Evolutionary conservation across 2,888 invertebrate species (phyloP).

Genomic region (Exocentrus adspersus): DNA sequence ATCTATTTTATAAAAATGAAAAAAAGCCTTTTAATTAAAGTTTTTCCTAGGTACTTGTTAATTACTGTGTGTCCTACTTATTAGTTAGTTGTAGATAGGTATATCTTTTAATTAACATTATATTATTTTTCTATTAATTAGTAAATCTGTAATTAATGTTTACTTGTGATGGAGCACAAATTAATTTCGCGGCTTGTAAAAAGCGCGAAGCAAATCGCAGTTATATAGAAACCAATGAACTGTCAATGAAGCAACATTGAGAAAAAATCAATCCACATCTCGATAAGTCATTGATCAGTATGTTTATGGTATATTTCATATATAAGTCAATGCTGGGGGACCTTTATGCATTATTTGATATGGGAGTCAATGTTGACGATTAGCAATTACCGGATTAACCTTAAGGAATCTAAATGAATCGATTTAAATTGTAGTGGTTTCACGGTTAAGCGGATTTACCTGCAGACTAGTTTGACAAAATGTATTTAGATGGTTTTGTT

Average conservation of each 20-base stretch:
- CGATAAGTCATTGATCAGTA: constrained; percentile 17
- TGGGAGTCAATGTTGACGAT: constrained; percentile 48
- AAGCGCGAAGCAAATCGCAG: neutral
- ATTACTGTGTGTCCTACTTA: too few relatives aligned
- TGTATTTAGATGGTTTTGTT: too few relatives aligned
- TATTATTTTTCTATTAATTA: neutral
- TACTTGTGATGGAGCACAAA: neutral
- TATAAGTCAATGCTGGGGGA: constrained; percentile 45
- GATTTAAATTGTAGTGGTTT: constrained; percentile 13
- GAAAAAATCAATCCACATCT: neutral
- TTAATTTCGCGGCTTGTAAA: neutral
- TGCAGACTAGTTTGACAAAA: constrained; percentile 6
- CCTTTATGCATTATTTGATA: constrained; percentile 46
- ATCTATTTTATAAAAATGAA: too few relatives aligned
- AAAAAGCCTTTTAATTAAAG: too few relatives aligned
- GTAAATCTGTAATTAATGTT: neutral
- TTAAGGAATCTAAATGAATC: constrained; percentile 11
- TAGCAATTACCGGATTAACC: constrained; percentile 11
- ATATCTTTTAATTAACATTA: too few relatives aligned
- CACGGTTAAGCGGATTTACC: constrained; percentile 7
- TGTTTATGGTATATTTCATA: constrained; percentile 41
- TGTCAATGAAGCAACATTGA: neutral
- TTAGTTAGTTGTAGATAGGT: too few relatives aligned
- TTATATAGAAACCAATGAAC: neutral
- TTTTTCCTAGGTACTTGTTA: too few relatives aligned